Percentiles rank a stretch among this genome's conserved stretches.
phyloP scores from a whole-genome alignment of 1,140 invertebrate species.

The Vollenhovia emeryi region DNA sequence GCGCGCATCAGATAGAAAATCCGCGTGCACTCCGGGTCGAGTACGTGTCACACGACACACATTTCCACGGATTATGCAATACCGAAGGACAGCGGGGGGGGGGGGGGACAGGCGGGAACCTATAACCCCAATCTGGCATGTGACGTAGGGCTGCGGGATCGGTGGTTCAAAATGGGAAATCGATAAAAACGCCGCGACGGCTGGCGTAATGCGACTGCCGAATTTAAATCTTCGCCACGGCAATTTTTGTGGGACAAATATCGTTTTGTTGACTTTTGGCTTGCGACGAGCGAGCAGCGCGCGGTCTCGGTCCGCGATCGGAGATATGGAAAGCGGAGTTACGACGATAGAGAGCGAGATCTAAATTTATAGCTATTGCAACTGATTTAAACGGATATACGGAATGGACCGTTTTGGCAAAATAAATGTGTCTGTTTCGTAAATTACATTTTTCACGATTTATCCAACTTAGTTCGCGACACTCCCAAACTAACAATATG shows the following conservation, averaged over 20 bases:
- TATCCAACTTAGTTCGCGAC: not conserved
- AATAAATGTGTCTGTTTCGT: not conserved
- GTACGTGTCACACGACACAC: constrained; percentile 33
- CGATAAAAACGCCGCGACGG: constrained; percentile 54
- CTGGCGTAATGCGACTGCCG: constrained; percentile 55
- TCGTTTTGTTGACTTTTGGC: constrained; percentile 51
- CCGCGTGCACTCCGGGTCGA: constrained; percentile 7
- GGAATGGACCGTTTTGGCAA: not conserved
- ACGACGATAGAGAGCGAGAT: not conserved
- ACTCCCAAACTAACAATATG: not conserved
- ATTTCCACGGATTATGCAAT: constrained; percentile 63
- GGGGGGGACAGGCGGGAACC: constrained; percentile 41
- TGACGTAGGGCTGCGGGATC: constrained; percentile 54
- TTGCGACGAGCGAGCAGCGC: not conserved
- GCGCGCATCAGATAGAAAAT: constrained; percentile 20
- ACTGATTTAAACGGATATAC: not conserved
- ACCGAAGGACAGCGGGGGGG: not conserved
- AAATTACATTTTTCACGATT: not conserved
- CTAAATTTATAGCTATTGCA: constrained; percentile 36
- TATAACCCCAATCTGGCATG: constrained; percentile 57
- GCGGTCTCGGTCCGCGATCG: constrained; percentile 17
- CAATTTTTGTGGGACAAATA: constrained; percentile 57
- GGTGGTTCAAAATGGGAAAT: constrained; percentile 56
- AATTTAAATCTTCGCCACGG: constrained; percentile 56
- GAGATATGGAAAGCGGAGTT: constrained; percentile 36